Evolutionary conservation across 1,140 invertebrate genomes (phyloP), one percentile per base, ranked within the genome.

Genomic region (Drosophila baimaii): DNA sequence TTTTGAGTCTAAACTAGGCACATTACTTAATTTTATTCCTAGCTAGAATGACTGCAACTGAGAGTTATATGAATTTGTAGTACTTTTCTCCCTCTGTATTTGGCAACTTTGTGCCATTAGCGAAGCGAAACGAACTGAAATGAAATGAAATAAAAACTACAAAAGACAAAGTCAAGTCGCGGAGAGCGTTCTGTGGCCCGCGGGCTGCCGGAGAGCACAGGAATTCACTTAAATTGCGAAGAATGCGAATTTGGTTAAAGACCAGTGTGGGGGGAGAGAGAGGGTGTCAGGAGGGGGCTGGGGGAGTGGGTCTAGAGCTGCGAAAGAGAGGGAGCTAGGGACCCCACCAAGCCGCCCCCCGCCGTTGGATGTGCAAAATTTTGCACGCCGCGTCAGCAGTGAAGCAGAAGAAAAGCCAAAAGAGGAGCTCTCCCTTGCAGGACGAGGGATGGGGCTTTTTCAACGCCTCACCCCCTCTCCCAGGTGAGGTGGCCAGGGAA

Each of bases 161-260:
- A 71, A 70, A 71, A 71, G 68, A 71, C 68, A 71, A 71, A 71
- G 68, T 70, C 65, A 71, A 71, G 51, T 71, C 43, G 65, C 21
- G 43, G 47, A 56, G 68, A 56, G 68, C 41, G 33, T 70, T 71
- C 43, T 52, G 29, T 39, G 33, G 51, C 41, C 68, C 52, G 52
- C 65, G 51, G 65, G 65, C 52, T 31, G 65, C 21, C 27, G 65
- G 65, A 52, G 51, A 71, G 68, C 68, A 46, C 65, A 70, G 68
- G 68, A 71, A 71, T 71, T 71, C 68, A 68, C 68, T 71, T 71
- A 70, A 71, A 69, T 65, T 62, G 65, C 65, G 33, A 69, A 69
- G 65, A 69, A 71, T 71, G 68, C 68, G 68, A 71, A 71, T 71
- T 71, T 71, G 68, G 49, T 71, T 71, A 71, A 71, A 55, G 68